Percentiles rank a stretch among this genome's conserved stretches.
Evolutionary conservation across 2,888 invertebrate genomes (phyloP).

Genomic region (Keiferia lycopersicella): DNA sequence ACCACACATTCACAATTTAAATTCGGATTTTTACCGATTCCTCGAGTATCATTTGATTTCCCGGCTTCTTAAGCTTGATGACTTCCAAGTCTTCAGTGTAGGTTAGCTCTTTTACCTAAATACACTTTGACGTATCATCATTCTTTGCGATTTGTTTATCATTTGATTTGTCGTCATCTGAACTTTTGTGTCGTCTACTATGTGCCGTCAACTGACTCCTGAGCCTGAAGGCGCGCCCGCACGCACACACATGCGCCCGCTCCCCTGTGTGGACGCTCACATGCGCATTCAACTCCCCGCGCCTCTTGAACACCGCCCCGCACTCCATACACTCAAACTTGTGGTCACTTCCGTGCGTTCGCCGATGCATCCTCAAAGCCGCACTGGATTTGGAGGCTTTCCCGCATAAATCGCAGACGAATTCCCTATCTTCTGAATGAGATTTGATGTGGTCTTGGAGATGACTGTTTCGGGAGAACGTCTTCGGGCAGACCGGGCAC

Average conservation of each 20-base stretch:
- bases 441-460: constrained; percentile 74
- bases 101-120: too few relatives aligned
- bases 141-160: neutral
- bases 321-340: constrained; percentile 73
- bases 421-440: constrained; percentile 68
- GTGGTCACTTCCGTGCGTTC: constrained; percentile 58
- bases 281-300: constrained; percentile 78
- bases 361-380: constrained; percentile 74
- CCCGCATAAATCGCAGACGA: constrained; percentile 79
- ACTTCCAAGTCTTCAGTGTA: too few relatives aligned
- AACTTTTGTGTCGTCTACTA: constrained; percentile 44
- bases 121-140: neutral
- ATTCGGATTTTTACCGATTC: too few relatives aligned
- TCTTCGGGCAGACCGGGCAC: constrained; percentile 70
- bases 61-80: too few relatives aligned
- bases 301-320: constrained; percentile 77
- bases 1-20: too few relatives aligned
- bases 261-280: constrained; percentile 79
- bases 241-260: constrained; percentile 76
- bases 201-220: constrained; percentile 56
- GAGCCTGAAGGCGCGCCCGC: constrained; percentile 75
- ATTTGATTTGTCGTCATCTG: neutral
- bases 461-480: constrained; percentile 73
- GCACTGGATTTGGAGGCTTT: constrained; percentile 76
- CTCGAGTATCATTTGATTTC: too few relatives aligned